Base-by-base conservation (phyloP, 37 sponge, comb jelly and placozoan genomes). In the Beroe ovata region DNA sequence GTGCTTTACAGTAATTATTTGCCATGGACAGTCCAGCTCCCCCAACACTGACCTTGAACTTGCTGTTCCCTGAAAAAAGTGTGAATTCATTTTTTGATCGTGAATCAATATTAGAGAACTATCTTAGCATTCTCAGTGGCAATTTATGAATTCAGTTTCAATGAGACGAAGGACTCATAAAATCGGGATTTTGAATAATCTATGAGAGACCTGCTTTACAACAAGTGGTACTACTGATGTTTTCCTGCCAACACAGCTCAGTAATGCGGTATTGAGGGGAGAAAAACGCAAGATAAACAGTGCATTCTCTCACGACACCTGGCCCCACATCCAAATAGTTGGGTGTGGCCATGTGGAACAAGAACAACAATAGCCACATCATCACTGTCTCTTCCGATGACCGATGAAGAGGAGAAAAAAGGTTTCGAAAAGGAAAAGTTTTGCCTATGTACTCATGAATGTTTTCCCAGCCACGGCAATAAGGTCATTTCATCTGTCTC, bases 1-100 rank as follows among this genome's bases (percentile, higher is more conserved):
- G 42, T n/a, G 84, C 84, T 36, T n/a, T 39, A 36, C 84, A 77
- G 84, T 77, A 77, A 21, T 77, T 39, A 25, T 77, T 30, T 6
- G 84, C 84, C 84, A 33, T 36, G 39, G 36, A 33, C 28, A 77
- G 47, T 40, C 84, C 84, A 21, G 54, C 20, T 11, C 36, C 36
- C 20, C 54, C 84, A 0, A 77, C 38, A 39, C 84, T 35, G 2
- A 77, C 84, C 21, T 77, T 77, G 28, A 77, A 77, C 28, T 54
- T 39, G 84, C 84, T 77, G 84, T 77, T 32, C 39, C 54, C 84
- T 77, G 84, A 36, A 47, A 47, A 16, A 47, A 11, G 54, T n/a
- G n/a, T n/a, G n/a, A n/a, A n/a, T n/a, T n/a, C n/a, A n/a, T n/a
- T n/a, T n/a, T n/a, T n/a, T n/a, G n/a, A n/a, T n/a, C n/a, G n/a